phyloP scores from a whole-genome alignment of 2,888 invertebrate species.

The Rhagonycha fulva region DNA sequence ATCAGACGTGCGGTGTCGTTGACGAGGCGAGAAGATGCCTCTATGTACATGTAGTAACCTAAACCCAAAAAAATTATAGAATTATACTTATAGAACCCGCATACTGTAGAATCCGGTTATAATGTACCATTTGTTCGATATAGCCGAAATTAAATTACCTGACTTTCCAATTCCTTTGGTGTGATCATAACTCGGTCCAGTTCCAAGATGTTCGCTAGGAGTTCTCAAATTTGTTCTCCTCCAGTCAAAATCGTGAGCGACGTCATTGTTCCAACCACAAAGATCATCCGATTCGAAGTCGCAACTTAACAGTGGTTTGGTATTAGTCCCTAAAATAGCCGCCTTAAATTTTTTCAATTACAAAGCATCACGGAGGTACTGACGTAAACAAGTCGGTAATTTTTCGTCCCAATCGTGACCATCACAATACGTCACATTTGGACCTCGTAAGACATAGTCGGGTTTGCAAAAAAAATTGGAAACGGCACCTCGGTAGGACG shows the following conservation, averaged over 20 bases:
- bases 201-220: conserved; percentile 66
- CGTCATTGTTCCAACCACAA: conserved; percentile 81
- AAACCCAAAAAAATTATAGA: conserved; percentile 39
- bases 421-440: conserved; percentile 69
- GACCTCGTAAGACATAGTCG: conserved; percentile 64
- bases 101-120: no score
- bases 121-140: no score
- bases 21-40: conserved; percentile 65
- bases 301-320: conserved; percentile 58
- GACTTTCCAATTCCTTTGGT: conserved; percentile 62
- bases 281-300: conserved; percentile 69
- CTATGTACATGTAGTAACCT: conserved; percentile 85
- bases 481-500: conserved; percentile 60
- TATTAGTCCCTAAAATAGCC: conserved; percentile 47
- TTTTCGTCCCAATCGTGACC: conserved; percentile 72
- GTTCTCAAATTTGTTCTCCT: conserved; percentile 65
- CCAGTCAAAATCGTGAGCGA: conserved; percentile 77
- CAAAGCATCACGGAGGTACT: conserved; percentile 35
- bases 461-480: conserved; percentile 70
- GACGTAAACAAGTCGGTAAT: conserved; percentile 69
- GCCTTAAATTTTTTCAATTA: neutral
- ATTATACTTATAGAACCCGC: no score
- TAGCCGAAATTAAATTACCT: conserved; percentile 45
- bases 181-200: conserved; percentile 79
- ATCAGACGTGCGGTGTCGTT: conserved; percentile 74